Percentiles rank a stretch among this genome's conserved stretches.
Conservation (phyloP, 2,797 vertebrate species). For the Jordanella pulchra region DNA sequence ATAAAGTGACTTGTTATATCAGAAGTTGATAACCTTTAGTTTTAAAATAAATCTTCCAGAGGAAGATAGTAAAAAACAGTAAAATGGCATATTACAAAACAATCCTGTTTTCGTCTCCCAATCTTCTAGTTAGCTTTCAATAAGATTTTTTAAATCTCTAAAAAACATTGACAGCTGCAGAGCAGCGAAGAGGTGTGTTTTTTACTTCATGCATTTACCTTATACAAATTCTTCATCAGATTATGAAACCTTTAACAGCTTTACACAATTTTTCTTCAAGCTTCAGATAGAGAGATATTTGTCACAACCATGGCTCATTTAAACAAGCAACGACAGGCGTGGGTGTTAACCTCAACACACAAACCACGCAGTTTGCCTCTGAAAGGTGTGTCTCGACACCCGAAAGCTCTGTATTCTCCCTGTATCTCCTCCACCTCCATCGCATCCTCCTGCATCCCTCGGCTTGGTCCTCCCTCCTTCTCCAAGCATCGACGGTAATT, state of each 20-base stretch:
- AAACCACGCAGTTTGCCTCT: conserved; percentile 27
- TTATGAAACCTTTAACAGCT: conserved; percentile 27
- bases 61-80: neutral
- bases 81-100: neutral
- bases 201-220: conserved; percentile 5
- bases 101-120: no score
- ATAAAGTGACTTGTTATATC: no score
- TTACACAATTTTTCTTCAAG: conserved; percentile 24
- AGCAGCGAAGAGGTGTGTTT: neutral
- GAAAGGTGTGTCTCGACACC: conserved; percentile 48
- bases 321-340: conserved; percentile 59
- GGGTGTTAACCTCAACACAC: conserved; percentile 58
- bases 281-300: conserved; percentile 48
- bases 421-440: conserved; percentile 14
- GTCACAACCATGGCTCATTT: conserved; percentile 38
- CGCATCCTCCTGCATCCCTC: conserved; percentile 3
- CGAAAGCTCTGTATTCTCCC: conserved; percentile 45
- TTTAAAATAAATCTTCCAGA: neutral
- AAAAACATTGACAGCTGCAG: neutral
- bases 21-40: no score
- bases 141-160: neutral
- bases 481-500: conserved; percentile 70
- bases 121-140: neutral
- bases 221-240: conserved; percentile 14
- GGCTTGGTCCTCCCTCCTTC: neutral